Evolutionary conservation across 2,797 vertebrate species (phyloP).

Genomic region (Euthynnus affinis): DNA sequence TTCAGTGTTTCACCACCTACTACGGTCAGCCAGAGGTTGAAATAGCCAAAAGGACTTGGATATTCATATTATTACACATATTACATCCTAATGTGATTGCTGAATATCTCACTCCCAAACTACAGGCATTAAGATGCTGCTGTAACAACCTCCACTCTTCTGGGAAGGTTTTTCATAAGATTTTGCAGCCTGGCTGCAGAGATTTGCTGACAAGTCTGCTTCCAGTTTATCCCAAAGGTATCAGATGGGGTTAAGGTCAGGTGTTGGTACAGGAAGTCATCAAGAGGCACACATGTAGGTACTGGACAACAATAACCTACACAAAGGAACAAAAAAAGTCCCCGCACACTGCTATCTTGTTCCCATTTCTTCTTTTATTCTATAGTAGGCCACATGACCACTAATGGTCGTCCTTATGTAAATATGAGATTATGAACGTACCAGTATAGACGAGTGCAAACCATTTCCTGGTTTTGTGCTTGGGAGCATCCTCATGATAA

Average conservation of each 20-base stretch:
- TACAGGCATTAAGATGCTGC: background rate
- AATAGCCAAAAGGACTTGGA: background rate
- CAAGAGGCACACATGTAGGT: no score
- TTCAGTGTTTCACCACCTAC: background rate
- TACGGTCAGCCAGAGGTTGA: background rate
- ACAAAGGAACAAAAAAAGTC: background rate
- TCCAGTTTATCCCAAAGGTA: background rate
- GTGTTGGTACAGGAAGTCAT: no score
- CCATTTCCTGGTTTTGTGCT: background rate
- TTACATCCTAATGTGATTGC: no score
- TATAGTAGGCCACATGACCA: background rate
- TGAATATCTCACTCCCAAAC: background rate
- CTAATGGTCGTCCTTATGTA: background rate
- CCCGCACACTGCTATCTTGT: background rate
- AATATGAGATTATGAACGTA: background rate
- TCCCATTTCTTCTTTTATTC: background rate
- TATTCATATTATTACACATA: background rate
- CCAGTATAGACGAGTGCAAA: background rate
- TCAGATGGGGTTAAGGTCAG: background rate
- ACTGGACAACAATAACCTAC: no score
- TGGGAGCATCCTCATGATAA: background rate
- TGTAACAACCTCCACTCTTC: background rate
- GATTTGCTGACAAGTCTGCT: background rate
- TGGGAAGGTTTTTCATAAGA: background rate
- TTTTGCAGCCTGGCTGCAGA: background rate